phyloP scores from a whole-genome alignment of 1,140 invertebrate species.

The Scaptodrosophila lebanonensis region DNA sequence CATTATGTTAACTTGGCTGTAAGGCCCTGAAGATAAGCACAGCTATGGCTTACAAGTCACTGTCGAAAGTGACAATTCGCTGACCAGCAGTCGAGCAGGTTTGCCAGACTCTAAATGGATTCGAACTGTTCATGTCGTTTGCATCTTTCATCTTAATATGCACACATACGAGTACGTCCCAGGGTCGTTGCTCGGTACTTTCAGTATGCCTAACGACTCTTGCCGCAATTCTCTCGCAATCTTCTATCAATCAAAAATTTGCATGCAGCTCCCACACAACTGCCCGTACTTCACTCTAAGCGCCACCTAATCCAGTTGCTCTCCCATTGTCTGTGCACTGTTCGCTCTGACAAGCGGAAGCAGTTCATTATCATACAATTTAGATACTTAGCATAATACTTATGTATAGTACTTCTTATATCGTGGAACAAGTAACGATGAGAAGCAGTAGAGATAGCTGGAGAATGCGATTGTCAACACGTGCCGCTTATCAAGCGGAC shows the following conservation, averaged over 20 bases:
- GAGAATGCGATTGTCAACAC: too few relatives aligned
- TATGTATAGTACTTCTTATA: conserved; percentile 37
- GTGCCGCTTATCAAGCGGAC: too few relatives aligned
- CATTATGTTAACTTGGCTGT: conserved; percentile 37
- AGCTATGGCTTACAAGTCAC: background rate
- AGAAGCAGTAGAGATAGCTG: background rate
- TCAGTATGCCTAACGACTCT: conserved; percentile 2
- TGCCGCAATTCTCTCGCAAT: conserved; percentile 28
- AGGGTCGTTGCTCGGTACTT: conserved; percentile 48
- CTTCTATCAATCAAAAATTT: conserved; percentile 30
- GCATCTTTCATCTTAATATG: conserved; percentile 37
- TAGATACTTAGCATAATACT: conserved; percentile 41
- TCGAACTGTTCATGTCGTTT: conserved; percentile 15
- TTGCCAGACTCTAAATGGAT: conserved; percentile 1
- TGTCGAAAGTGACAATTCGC: too few relatives aligned
- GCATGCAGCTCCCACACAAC: conserved; percentile 44
- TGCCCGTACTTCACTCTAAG: background rate
- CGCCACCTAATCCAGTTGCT: background rate
- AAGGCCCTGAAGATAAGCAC: conserved; percentile 22
- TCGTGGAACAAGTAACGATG: background rate
- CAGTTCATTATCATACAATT: conserved; percentile 52
- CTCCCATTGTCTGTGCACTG: background rate
- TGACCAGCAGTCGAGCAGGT: too few relatives aligned
- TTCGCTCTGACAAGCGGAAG: conserved; percentile 34
- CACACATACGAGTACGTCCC: conserved; percentile 8